Evolutionary conservation across 2,888 invertebrate species (phyloP), one percentile per base, ranked within the genome.

Genomic region (Zaprionus lineosus): DNA sequence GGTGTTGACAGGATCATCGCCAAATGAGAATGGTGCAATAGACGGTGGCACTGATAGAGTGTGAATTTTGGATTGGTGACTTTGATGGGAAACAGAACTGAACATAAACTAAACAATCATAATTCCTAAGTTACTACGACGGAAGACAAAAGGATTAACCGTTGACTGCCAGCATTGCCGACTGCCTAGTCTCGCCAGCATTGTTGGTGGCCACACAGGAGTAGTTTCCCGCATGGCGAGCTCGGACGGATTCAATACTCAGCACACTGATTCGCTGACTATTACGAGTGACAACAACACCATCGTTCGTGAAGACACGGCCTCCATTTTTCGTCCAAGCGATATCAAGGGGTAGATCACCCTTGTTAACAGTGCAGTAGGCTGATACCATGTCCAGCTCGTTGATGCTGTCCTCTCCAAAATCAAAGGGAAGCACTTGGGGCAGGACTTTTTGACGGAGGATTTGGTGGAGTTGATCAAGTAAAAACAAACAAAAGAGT

Each of bases 331-430:
- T 91, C 2, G 91, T 93, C 96, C 96, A 96, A 40, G 92, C 91
- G 57, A 96, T 94, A 70, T 92, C 92, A 56, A 96, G 91, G 6
- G 96, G 96, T 63, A 93, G 89, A 88, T 96, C 96, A 21, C 96
- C 95, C 88, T 94, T 94, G 72, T 92, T 92, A 15, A 94, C 94
- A 29, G 93, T 92, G 88, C 95, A 96, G 46, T 92, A 92, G 9
- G 93, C 92, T 14, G 94, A 93, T 21, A 93, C 92, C 90, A 93
- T 92, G 81, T 94, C 94, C 71, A 93, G 92, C 69, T 93, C 93
- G 84, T 94, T 93, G 58, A 93, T 91, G 47, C 92, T 92, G 63
- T 93, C 93, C 51, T 92, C 92, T 61, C 94, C 95, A 78, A 95
- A 94, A 85, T 92, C 92, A 86, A 95, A 94, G 31, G 94, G 94